Percentiles rank a stretch among this genome's conserved stretches.
phyloP scores from a whole-genome alignment of 92 coral and sea anemone genomes.

The Siderastrea siderea region DNA sequence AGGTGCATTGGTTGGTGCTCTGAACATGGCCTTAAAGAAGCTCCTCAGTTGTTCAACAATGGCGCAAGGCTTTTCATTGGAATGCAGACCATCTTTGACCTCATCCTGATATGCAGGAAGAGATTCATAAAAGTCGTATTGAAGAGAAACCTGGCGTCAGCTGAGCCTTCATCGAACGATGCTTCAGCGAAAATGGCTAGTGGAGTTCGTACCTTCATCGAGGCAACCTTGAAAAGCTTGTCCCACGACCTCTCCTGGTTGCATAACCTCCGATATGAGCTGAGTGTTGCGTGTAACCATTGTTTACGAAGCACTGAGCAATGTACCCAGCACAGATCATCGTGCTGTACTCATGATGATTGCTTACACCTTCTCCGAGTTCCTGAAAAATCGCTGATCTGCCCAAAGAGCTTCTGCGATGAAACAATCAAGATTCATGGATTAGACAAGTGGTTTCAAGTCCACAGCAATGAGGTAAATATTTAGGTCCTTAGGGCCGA shows the following conservation, averaged over 20 bases:
- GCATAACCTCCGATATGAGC: constrained; percentile 47
- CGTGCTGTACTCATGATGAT: constrained; percentile 57
- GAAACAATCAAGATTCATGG: constrained; percentile 8
- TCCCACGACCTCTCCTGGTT: constrained; percentile 64
- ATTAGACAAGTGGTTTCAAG: constrained; percentile 29
- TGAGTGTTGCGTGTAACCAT: constrained; percentile 60
- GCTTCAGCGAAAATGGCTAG: constrained; percentile 9
- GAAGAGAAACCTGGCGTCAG: neutral
- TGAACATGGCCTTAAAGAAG: constrained; percentile 46
- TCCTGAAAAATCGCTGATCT: constrained; percentile 47
- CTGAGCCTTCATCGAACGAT: neutral
- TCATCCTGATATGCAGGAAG: constrained; percentile 70
- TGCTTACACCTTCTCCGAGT: constrained; percentile 64
- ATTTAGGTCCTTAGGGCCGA: too few relatives aligned
- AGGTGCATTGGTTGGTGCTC: constrained; percentile 77
- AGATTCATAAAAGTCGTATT: constrained; percentile 78
- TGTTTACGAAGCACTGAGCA: constrained; percentile 22
- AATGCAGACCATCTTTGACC: constrained; percentile 44
- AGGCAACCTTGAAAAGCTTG: constrained; percentile 30
- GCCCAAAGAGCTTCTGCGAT: constrained; percentile 38
- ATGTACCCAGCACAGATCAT: constrained; percentile 14
- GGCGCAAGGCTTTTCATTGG: constrained; percentile 78
- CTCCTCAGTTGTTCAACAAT: constrained; percentile 77
- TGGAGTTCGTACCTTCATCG: constrained; percentile 38
- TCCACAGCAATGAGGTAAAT: constrained; percentile 3